Evolutionary conservation across 2,888 invertebrate species (phyloP).

Genomic region (Melinaea marsaeus): DNA sequence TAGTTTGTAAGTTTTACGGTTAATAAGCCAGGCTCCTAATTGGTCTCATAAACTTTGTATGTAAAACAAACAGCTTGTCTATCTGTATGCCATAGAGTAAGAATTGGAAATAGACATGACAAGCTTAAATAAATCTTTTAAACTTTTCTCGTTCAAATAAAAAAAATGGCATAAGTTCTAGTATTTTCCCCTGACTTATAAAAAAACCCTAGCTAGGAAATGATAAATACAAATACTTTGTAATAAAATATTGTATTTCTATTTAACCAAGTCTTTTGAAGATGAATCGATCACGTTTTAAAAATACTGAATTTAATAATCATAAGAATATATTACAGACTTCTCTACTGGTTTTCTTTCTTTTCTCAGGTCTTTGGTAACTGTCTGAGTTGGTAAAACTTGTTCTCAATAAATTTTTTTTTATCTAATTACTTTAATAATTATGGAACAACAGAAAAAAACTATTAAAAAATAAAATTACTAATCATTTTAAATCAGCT

Average conservation of each 20-base stretch:
- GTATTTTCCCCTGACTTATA: neutral
- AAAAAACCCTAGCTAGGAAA: neutral
- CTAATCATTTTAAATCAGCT: neutral
- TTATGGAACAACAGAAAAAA: no score
- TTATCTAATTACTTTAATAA: no score
- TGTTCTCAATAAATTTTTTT: no score
- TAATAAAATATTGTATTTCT: no score
- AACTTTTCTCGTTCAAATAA: neutral
- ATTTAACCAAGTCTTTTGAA: no score
- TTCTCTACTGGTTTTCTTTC: no score
- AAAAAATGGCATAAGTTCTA: neutral
- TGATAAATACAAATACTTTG: no score
- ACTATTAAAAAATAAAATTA: neutral
- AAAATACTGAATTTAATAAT: no score
- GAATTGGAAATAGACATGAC: conserved; percentile 13
- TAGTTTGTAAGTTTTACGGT: conserved; percentile 37
- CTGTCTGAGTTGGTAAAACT: no score
- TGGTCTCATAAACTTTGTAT: conserved; percentile 66
- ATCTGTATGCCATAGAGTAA: conserved; percentile 45
- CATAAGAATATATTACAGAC: no score
- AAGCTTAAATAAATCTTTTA: conserved; percentile 5
- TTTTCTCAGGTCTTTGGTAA: no score
- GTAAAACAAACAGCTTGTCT: conserved; percentile 64
- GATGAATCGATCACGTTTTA: no score
- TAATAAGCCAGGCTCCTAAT: conserved; percentile 67